Evolutionary conservation across 2,888 invertebrate species (phyloP), one percentile per base, ranked within the genome.

Genomic region (Lasioglossum leucozonium): DNA sequence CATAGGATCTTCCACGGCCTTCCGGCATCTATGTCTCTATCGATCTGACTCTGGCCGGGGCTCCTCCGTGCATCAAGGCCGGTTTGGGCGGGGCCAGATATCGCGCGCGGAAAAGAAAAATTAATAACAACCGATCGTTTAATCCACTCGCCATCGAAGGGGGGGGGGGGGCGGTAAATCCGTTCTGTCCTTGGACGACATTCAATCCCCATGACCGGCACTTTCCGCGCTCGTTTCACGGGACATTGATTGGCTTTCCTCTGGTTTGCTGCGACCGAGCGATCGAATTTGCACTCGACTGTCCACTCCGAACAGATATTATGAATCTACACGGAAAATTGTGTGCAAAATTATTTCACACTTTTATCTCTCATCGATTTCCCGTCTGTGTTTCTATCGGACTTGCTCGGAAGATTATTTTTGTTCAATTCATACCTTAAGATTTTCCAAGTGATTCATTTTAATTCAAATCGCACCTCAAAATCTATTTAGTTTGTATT

Each of bases 1-100:
- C 90, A 86, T 88, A 88, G 85, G 72, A 88, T 88, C 81, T 86
- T 87, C 76, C 81, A 86, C 86, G 85, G 81, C 82, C 87, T 88
- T 84, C 79, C 87, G 79, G 87, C 81, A 82, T 90, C 90, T 84
- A 86, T 84, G 84, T 90, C 88, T 86, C 86, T 90, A 90, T 90
- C 87, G 90, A 90, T 90, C 87, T 87, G 90, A 67, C 37, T n/a
- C n/a, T 67, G 90, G 84, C 81, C 72, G 71, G 82, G 77, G 77
- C 34, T 65, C 16, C 30, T 34, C 65, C 51, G 67, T 81, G 81
- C 78, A 85, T 34, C 82, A 79, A 86, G 86, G 83, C 82, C 82
- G 73, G 81, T 90, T 87, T 83, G 85, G 90, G 90, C 84, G 84
- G 87, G 87, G 85, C 73, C 83, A 81, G 79, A 78, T 82, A 80